These are phyloP conservation scores for Leptopilina myrica DNA, from an alignment of 2,888 invertebrate genomes.

Conservation along the genomic window DNA sequence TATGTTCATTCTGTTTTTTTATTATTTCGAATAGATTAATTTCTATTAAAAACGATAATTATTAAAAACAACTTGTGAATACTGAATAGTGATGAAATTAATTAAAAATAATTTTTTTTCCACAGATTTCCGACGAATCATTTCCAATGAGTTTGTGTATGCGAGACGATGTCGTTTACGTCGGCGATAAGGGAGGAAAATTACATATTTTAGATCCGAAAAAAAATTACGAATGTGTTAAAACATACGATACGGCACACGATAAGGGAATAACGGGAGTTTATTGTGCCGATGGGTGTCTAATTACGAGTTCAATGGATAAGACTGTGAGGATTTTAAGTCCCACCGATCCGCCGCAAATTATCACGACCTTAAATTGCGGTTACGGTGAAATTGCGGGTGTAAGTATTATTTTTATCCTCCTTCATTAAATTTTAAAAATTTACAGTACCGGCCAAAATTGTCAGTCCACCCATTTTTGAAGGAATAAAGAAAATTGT, in stretches of 20 bases:
- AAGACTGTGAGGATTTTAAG: conserved; percentile 70
- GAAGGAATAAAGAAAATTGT: no score
- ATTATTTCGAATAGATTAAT: no score
- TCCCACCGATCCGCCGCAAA: conserved; percentile 72
- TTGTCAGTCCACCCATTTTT: no score
- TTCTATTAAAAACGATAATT: no score
- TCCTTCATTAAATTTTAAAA: neutral
- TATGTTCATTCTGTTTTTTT: no score
- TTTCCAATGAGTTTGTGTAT: conserved; percentile 70
- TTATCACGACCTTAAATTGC: conserved; percentile 60
- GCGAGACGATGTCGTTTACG: conserved; percentile 63
- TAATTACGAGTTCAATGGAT: conserved; percentile 73
- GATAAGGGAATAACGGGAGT: conserved; percentile 70
- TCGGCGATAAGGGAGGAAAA: conserved; percentile 68
- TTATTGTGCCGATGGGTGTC: conserved; percentile 66
- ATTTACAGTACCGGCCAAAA: no score
- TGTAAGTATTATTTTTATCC: conserved; percentile 59
- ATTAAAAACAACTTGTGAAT: neutral
- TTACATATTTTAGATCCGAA: conserved; percentile 68
- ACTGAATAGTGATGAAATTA: neutral
- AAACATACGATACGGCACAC: conserved; percentile 66
- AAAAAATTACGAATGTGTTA: conserved; percentile 64
- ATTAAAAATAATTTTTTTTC: conserved; percentile 24
- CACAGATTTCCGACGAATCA: conserved; percentile 67
- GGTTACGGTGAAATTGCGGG: conserved; percentile 68